Evolutionary conservation across 2,888 invertebrate genomes (phyloP), one percentile per base, ranked within the genome.

Genomic region (Orchesella flavescens): DNA sequence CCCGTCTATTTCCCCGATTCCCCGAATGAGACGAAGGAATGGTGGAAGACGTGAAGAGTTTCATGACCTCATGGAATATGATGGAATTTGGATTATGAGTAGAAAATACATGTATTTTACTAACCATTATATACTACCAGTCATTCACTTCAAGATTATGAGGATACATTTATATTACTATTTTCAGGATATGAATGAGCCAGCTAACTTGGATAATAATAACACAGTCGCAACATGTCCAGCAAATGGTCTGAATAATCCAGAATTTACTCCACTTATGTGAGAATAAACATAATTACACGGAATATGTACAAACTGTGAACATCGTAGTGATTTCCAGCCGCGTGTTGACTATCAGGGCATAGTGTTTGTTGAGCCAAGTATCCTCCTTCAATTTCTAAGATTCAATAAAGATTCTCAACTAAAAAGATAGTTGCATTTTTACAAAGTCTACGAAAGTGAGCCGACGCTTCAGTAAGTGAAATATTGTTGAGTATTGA

Each of bases 181-280:
- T 4, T 34, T 34, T n/a, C n/a, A 34, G 34, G 88, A 96, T 89
- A 96, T 96, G 96, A 96, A 96, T 90, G 96, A 96, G 89, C 95
- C 95, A 0, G 94, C 95, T 0, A 96, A 95, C 91, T 95, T 96
- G 90, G 91, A 93, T 12, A 92, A 93, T 86, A 96, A 94, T n/a
- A 91, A 92, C 0, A 89, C 91, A 82, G 93, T 2, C 7, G 2
- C 34, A 34, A 34, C 93, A 4, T 94, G 94, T 89, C 91, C 92
- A 1, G 88, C 90, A 49, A 92, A 92, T 68, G 85, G 89, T 0
- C 91, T 93, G 0, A 94, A 95, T 87, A 44, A 63, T n/a, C 93
- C 95, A 0, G 94, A 94, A 0, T 96, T 95, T 91, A 83, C 91
- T 21, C 96, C 59, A 4, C 34, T 2, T 34, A 34, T n/a, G n/a